A percentile compares a stretch with the other conserved stretches of the same genome.
Conservation (phyloP, 2,888 invertebrate species). For the Xanthorhoe designata region DNA sequence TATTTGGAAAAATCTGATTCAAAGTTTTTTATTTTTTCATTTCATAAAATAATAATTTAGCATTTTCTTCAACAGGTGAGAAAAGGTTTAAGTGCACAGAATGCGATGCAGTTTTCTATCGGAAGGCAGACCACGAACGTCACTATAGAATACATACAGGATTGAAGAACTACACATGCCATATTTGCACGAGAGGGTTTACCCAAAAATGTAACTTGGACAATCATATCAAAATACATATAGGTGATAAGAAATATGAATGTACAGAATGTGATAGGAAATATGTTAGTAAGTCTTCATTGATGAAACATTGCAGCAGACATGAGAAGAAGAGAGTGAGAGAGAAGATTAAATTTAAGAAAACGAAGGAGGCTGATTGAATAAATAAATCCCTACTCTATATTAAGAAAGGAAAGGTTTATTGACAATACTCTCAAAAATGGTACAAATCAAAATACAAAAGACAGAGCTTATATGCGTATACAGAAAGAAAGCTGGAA, state of each 20-base stretch:
- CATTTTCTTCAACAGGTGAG: constrained; percentile 47
- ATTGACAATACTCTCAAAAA: no score
- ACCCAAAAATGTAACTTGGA: constrained; percentile 75
- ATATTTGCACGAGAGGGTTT: constrained; percentile 72
- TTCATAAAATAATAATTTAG: no score
- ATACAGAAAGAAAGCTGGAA: no score
- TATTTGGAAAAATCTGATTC: no score
- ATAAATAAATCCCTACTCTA: no score
- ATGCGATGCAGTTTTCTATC: constrained; percentile 70
- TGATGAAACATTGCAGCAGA: constrained; percentile 63
- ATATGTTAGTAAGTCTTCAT: constrained; percentile 70
- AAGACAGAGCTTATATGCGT: no score
- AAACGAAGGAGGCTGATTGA: background rate
- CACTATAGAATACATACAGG: constrained; percentile 74
- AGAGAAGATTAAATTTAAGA: constrained; percentile 47
- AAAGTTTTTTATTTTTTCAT: no score
- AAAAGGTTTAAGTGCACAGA: constrained; percentile 70
- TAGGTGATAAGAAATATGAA: constrained; percentile 65
- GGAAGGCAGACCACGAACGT: constrained; percentile 72
- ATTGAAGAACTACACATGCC: constrained; percentile 69
- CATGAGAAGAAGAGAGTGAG: constrained; percentile 61
- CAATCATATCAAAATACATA: constrained; percentile 74
- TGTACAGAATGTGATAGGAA: constrained; percentile 66
- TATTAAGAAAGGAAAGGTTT: no score
- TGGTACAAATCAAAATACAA: no score